Evolutionary conservation across 1,140 invertebrate genomes (phyloP).

Genomic region (Pantala flavescens): DNA sequence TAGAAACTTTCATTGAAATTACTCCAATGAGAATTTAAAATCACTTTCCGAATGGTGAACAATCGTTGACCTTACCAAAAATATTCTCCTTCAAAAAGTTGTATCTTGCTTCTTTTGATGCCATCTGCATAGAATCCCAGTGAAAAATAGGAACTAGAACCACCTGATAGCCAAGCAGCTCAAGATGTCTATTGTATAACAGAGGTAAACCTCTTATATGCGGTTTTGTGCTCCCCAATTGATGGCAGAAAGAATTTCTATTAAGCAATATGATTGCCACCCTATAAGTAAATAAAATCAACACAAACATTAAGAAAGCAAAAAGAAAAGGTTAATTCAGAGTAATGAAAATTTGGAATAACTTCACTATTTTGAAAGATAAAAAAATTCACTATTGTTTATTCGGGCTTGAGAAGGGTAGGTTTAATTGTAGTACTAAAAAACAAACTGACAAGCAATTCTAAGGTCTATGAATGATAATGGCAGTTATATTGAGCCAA

Average conservation of each 20-base stretch:
- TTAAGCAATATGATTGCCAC: neutral
- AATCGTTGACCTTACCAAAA: neutral
- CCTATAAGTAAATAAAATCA: neutral
- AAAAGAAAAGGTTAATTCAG: neutral
- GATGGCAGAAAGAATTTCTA: conserved; percentile 22
- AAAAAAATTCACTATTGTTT: no score
- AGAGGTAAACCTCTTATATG: conserved; percentile 26
- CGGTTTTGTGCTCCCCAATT: conserved; percentile 24
- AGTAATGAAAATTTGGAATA: no score
- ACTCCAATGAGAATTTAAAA: no score
- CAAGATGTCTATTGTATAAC: conserved; percentile 40
- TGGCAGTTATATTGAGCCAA: no score
- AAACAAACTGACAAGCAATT: no score
- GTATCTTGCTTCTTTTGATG: conserved; percentile 18
- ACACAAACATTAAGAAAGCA: neutral
- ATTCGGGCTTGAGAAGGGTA: no score
- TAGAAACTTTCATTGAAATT: no score
- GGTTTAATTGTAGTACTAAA: no score
- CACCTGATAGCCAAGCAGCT: conserved; percentile 48
- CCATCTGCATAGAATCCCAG: conserved; percentile 42
- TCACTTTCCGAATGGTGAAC: no score
- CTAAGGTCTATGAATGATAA: no score
- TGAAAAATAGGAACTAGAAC: conserved; percentile 38
- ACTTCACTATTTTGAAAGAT: no score
- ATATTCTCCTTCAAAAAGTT: neutral